Evolutionary conservation across 1,140 invertebrate genomes (phyloP), one percentile per base, ranked within the genome.

Genomic region (Arion vulgaris): DNA sequence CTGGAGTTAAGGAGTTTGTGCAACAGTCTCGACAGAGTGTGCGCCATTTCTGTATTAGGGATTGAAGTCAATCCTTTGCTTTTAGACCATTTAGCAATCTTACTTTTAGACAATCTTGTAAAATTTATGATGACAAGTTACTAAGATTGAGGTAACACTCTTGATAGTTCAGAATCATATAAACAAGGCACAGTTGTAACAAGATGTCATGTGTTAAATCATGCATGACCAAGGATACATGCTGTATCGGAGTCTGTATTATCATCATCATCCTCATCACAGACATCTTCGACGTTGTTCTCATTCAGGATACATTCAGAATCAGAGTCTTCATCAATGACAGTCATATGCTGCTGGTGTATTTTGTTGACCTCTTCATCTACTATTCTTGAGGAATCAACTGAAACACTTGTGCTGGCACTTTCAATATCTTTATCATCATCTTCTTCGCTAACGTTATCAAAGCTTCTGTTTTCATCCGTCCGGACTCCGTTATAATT

Each of bases 301-400:
- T 28, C 68, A 71, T 39, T 41, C 15, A 80, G 28, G 28, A 80
- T 78, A 34, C 76, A 78, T 1, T 78, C 76, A 26, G 28, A 49
- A 39, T 78, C 76, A 39, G 53, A 66, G 34, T 78, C 76, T 0
- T 78, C 76, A 45, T 66, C 28, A 26, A 39, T 28, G 15, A 53
- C 17, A 38, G 13, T 41, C 5, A 23, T 11, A 23, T 71, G 28
- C 66, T 45, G 11, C 62, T 34, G 39, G 11, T 2, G 1, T 19
- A 11, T 45, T 1, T 34, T 66, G 49, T 51, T 32, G 4, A 51
- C 38, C 26, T 28, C 41, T 4, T 45, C 62, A 69, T 2, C 78
- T 80, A 32, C 7, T 9, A 2, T 28, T 39, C 26, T 19, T 26
- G 2, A 15, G 15, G 78, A 80, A 34, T 57, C 62, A 28, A 78